Conservation (phyloP, 1,140 invertebrate species). For the Ips typographus region DNA sequence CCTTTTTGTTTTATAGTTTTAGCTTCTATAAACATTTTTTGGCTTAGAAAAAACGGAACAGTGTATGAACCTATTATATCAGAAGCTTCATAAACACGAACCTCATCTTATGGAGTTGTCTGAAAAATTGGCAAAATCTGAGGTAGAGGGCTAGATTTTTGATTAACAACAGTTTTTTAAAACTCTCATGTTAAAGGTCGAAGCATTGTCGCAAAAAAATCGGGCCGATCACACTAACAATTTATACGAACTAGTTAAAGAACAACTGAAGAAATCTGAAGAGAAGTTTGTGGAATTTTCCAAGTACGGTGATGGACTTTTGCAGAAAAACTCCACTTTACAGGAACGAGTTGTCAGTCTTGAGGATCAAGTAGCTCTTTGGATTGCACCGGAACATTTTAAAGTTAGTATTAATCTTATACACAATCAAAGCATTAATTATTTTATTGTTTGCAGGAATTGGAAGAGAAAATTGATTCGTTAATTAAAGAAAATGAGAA, state of each 20-base stretch:
- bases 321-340: slow-evolving; percentile 51
- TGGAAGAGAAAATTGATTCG: slow-evolving; percentile 24
- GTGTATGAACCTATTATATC: background rate
- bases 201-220: slow-evolving; percentile 51
- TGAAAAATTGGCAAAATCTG: slow-evolving; percentile 36
- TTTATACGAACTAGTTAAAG: slow-evolving; percentile 53
- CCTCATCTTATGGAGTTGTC: background rate
- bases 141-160: background rate
- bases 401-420: background rate
- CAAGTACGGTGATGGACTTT: slow-evolving; percentile 50
- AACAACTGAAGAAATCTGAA: slow-evolving; percentile 52
- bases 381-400: slow-evolving; percentile 11
- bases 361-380: slow-evolving; percentile 41
- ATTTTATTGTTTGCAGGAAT: background rate
- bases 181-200: slow-evolving; percentile 41
- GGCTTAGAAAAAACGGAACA: slow-evolving; percentile 10
- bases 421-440: background rate
- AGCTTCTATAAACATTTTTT: background rate
- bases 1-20: no score
- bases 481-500: slow-evolving; percentile 37
- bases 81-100: slow-evolving; percentile 4
- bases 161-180: slow-evolving; percentile 14
- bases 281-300: slow-evolving; percentile 46
- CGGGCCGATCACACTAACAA: slow-evolving; percentile 52
- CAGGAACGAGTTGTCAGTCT: slow-evolving; percentile 51